Base-by-base conservation (phyloP, 2,888 invertebrate genomes). In the Cheilosia impressa region DNA sequence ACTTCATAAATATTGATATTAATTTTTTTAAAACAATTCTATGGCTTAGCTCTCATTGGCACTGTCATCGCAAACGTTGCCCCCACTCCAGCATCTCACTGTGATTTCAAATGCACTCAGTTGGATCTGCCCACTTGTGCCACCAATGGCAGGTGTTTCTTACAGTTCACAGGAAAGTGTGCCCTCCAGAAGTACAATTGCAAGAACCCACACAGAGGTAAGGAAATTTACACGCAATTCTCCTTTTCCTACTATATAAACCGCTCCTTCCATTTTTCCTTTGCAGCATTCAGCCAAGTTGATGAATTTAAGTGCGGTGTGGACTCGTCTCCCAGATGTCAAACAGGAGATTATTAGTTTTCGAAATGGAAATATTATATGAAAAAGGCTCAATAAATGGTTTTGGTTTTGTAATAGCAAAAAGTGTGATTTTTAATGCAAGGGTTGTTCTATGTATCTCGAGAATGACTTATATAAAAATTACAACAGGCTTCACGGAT, bases 111-210 rank as follows among this genome's bases (percentile, higher is more conserved):
- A 19, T 91, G 90, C 66, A 80, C 88, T 3, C 69, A 87, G 10
- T 55, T 63, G 13, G 90, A 90, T 55, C 2, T 89, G 4, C 87
- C 88, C 5, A 88, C 90, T 0, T 91, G 91, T 43, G 89, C 89
- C 72, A 84, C 87, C 60, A 91, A 91, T 50, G 90, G 90, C 10
- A 90, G 88, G 62, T 90, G 90, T 65, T 87, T 89, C 55, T 88
- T 89, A 34, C 71, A 87, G 4, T 91, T 90, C 71, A 84, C 87
- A 17, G 89, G 89, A n/a, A 75, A 73, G 22, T 90, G 91, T 73
- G 88, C 87, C 24, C 87, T 90, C 84, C 71, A 89, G 24, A 88
- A 89, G 52, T 89, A 90, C 88, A 91, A 91, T 68, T 91, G 90
- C 55, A 88, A 88, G 31, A 89, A 90, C 87, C 88, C 90, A 9